Evolutionary conservation across 64 coral and sea anemone species (phyloP), one percentile per base, ranked within the genome.

Genomic region (Astreopora myriophthalma): DNA sequence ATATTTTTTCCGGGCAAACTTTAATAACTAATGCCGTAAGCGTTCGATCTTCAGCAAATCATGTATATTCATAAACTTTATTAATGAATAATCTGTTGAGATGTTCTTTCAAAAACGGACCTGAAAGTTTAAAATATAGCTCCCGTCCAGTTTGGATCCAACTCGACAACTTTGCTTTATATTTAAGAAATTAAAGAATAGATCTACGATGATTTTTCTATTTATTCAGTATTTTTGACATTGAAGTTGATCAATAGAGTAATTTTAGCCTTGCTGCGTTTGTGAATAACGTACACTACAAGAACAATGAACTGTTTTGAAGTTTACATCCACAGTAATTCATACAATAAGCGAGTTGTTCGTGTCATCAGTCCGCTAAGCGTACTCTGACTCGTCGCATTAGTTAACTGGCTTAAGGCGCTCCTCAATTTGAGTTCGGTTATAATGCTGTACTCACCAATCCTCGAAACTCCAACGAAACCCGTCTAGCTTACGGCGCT

Each of bases 251-350:
- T 83, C 55, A 83, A 38, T 83, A 38, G 32, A 37, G 32, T 34
- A 83, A 83, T 34, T 83, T 55, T 64, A 38, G 37, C 0, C 79
- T 63, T 38, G 79, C 57, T 83, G 79, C 65, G 79, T 57, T 83
- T 64, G 57, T 82, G 79, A 83, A 64, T 83, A 31, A 83, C 36
- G 39, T 64, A 83, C 19, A 64, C 79, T 64, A 39, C 79, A 64
- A 83, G 8, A 83, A 63, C 19, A 83, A 64, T 83, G 57, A 33
- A 64, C 33, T 64, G 57, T 83, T 83, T 14, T 83, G 33, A 83
- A 83, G 57, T 38, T 37, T 20, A 25, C 33, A 32, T 38, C 55
- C 79, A 12, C 58, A 83, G 26, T 20, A 83, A 38, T 83, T 19
- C 61, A 83, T 26, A 24, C 19, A 37, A 37, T 65, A 10, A 37